Conservation (phyloP, 2,888 invertebrate genomes). For the Pachydiplax longipennis region DNA sequence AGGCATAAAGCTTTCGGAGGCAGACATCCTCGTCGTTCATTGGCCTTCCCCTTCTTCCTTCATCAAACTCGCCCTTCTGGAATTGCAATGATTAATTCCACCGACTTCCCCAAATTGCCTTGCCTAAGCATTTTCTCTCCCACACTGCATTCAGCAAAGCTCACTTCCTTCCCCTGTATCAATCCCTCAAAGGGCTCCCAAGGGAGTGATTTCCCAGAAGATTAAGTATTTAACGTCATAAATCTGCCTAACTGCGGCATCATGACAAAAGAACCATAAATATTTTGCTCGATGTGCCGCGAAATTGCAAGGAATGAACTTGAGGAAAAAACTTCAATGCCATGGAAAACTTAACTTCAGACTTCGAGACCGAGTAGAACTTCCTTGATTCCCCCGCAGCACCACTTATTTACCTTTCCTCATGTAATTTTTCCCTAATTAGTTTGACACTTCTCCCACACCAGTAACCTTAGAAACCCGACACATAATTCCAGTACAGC, state of each 20-base stretch:
- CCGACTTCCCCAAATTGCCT: neutral
- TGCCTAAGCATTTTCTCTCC: neutral
- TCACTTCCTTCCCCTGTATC: neutral
- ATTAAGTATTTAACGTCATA: neutral
- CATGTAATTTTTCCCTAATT: neutral
- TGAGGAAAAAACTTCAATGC: no score
- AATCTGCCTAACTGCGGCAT: neutral
- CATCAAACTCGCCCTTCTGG: neutral
- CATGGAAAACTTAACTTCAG: no score
- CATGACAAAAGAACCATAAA: no score
- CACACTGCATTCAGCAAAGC: neutral
- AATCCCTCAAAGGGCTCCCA: neutral
- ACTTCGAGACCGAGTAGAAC: no score
- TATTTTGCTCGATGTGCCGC: no score
- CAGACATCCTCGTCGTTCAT: neutral
- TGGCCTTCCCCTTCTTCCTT: neutral
- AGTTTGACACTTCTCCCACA: neutral
- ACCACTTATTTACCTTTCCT: neutral
- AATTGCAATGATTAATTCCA: neutral
- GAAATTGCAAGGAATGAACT: no score
- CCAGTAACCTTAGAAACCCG: neutral
- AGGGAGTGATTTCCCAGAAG: neutral
- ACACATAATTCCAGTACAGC: conserved; percentile 7
- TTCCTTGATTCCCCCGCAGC: neutral
- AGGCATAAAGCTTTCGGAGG: neutral